phyloP scores from a whole-genome alignment of 2,113 vertebrate genomes.

The Plecturocebus donacophilus region DNA sequence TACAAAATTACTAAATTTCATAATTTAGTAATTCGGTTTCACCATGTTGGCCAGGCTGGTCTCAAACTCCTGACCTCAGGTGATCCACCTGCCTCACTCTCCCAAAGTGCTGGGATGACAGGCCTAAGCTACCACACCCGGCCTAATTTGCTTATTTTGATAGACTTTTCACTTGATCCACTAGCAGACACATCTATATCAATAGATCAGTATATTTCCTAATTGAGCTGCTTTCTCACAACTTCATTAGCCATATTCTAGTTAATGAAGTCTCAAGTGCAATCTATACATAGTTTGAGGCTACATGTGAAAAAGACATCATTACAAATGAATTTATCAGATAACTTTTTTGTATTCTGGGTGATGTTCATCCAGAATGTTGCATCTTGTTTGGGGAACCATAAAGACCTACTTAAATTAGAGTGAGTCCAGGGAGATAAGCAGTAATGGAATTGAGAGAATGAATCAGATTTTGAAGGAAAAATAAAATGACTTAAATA shows the following conservation, averaged over 20 bases:
- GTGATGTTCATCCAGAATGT: constrained; percentile 39
- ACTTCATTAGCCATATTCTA: constrained; percentile 65
- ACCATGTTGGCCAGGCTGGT: too few relatives aligned
- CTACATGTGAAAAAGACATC: constrained; percentile 46
- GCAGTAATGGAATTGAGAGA: constrained; percentile 50
- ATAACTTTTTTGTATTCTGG: constrained; percentile 55
- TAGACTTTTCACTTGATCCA: constrained; percentile 34
- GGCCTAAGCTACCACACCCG: too few relatives aligned
- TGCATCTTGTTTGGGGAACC: constrained; percentile 54
- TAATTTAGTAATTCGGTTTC: too few relatives aligned
- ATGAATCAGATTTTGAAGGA: constrained; percentile 64
- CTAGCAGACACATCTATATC: constrained; percentile 21
- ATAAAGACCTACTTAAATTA: constrained; percentile 56
- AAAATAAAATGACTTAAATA: constrained; percentile 71
- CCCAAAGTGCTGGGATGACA: too few relatives aligned
- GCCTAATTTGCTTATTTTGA: constrained; percentile 52
- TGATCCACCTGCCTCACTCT: too few relatives aligned
- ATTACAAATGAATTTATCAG: constrained; percentile 58
- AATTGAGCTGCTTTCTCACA: constrained; percentile 48
- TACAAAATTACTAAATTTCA: too few relatives aligned
- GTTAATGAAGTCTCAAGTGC: constrained; percentile 66
- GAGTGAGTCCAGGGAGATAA: constrained; percentile 55
- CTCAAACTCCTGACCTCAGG: too few relatives aligned
- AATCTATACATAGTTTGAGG: constrained; percentile 53
- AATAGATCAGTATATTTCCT: constrained; percentile 59